Evolutionary conservation across 2,888 invertebrate genomes (phyloP).

Genomic region (Lithophane socia): DNA sequence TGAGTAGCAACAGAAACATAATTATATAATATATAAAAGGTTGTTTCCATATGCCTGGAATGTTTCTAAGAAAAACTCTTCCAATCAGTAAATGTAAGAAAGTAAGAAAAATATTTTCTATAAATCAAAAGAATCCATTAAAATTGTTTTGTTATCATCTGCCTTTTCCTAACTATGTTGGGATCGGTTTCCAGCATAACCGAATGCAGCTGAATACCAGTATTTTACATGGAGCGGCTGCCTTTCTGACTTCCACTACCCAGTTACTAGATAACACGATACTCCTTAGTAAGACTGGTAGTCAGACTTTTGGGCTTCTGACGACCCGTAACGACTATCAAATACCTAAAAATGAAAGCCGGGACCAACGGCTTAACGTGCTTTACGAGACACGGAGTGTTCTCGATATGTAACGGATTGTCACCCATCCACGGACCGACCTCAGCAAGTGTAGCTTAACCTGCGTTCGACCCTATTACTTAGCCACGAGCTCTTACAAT

Average conservation of each 20-base stretch:
- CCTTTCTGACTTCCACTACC: neutral
- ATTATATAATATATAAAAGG: neutral
- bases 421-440: neutral
- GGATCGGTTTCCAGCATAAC: neutral
- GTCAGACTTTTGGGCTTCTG: neutral
- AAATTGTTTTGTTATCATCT: neutral
- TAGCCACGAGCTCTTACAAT: neutral
- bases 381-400: neutral
- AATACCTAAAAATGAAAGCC: neutral
- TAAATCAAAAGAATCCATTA: slow-evolving; percentile 3
- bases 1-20: neutral
- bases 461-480: neutral
- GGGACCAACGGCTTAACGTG: too few relatives aligned
- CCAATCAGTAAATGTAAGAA: neutral
- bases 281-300: neutral
- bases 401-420: neutral
- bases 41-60: neutral
- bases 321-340: too few relatives aligned
- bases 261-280: neutral
- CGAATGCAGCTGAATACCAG: neutral
- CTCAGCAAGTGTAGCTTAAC: neutral
- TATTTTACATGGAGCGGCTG: neutral
- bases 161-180: neutral
- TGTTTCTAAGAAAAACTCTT: neutral
- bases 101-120: too few relatives aligned